These are phyloP conservation scores for Eucidaris tribuloides DNA, from an alignment of 35 echinoderm and acorn worm genomes.

Conservation along the genomic window DNA sequence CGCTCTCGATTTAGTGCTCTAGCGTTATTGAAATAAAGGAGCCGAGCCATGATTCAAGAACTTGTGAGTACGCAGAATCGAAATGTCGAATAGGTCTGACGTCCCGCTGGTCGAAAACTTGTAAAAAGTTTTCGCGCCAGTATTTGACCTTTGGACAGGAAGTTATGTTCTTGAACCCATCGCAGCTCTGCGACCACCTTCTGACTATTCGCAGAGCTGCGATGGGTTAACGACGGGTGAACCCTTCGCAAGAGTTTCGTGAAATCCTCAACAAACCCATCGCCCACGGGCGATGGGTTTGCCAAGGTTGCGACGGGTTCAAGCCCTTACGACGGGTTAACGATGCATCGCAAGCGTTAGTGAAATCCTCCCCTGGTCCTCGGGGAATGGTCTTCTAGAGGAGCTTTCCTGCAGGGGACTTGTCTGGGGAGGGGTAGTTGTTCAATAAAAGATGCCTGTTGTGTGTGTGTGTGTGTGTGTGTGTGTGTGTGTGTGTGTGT, in stretches of 20 bases:
- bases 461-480: no score
- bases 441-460: no score
- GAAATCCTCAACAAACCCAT: not conserved
- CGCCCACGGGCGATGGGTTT: not conserved
- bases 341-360: not conserved
- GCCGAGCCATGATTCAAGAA: slow-evolving; percentile 25
- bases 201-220: not conserved
- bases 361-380: no score
- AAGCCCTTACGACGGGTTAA: not conserved
- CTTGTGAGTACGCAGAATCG: not conserved
- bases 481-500: no score
- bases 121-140: not conserved
- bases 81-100: no score
- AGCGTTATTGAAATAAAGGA: slow-evolving; percentile 34
- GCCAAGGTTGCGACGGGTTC: not conserved
- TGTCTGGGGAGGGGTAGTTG: no score
- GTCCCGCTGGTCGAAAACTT: not conserved
- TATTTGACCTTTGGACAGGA: not conserved
- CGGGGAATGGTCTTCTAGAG: no score
- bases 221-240: not conserved
- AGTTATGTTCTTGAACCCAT: not conserved
- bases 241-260: not conserved
- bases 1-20: slow-evolving; percentile 37
- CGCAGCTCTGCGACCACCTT: not conserved
- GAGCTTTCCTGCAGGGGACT: no score